Base-by-base conservation (phyloP, 2,113 vertebrate genomes). In the Burhinus bistriatus region DNA sequence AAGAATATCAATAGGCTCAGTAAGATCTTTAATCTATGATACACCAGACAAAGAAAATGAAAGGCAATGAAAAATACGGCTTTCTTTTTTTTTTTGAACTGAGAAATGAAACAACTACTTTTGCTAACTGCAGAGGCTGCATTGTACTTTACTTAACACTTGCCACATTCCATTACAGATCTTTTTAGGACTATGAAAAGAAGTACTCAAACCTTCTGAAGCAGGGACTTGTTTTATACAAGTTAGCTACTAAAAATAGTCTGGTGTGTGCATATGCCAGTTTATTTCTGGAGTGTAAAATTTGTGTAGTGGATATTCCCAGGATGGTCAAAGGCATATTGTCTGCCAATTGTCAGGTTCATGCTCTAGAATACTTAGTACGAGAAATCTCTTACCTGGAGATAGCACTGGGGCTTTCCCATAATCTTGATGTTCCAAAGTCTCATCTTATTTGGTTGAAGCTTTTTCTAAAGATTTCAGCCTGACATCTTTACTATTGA, bases 321-420 rank as follows among this genome's bases (percentile, higher is more conserved):
- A 80, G 29, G 23, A 26, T 90, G 27, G 18, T 44, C 15, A 23
- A 30, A 40, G 9, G 17, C 52, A 6, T 5, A 9, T 79, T 90
- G 17, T 54, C 36, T 93, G 55, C 30, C 16, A 45, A 0, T 51
- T 61, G 72, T 64, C 34, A 61, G 25, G 7, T 66, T 90, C 9
- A 4, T 75, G 42, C 30, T 62, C 23, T 54, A 18, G 73, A 52
- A 47, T 59, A 47, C 49, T 26, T 65, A n/a, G 8, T 45, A 70
- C 71, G 25, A 66, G 54, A 72, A 6, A 30, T n/a, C 14, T 38
- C 44, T 69, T 45, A 15, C 0, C 1, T 42, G 55, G 18, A 0
- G 1, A 36, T 45, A 68, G 59, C 34, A 68, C 18, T 54, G 38
- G 10, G 11, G 4, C 54, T 91, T 93, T 73, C 55, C 47, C 30